phyloP scores from a whole-genome alignment of 2,797 vertebrate genomes.

The Masticophis lateralis region DNA sequence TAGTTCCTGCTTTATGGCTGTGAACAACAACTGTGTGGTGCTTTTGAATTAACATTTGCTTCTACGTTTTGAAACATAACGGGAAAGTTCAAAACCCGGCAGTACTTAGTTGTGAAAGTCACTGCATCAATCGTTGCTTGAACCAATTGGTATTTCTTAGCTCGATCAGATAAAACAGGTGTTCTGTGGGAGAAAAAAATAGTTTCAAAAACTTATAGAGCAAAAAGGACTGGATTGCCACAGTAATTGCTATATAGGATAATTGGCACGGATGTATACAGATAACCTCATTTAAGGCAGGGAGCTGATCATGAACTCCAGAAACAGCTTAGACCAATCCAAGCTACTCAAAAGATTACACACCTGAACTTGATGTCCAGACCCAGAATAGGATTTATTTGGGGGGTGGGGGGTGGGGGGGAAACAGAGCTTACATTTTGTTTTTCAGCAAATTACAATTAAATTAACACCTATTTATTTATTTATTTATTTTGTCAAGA shows the following conservation, averaged over 20 bases:
- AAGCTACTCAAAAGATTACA: background rate
- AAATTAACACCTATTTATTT: too few species aligned
- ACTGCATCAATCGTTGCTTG: background rate
- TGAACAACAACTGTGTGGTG: background rate
- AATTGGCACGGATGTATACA: background rate
- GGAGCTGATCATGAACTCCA: background rate
- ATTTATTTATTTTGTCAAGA: too few species aligned
- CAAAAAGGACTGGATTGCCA: background rate
- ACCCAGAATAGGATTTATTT: background rate
- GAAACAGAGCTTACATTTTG: too few species aligned
- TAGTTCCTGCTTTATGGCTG: background rate
- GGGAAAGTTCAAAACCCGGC: background rate
- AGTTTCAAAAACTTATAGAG: background rate
- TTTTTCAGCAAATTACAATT: too few species aligned
- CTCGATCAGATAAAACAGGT: background rate
- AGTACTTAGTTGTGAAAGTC: background rate
- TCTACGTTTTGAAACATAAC: background rate
- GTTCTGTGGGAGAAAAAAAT: background rate
- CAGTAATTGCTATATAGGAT: background rate
- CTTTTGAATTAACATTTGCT: background rate
- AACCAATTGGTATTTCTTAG: background rate
- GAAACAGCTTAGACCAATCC: background rate
- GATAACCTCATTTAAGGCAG: background rate
- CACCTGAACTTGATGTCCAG: background rate
- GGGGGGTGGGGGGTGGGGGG: too few species aligned